Percentiles rank a stretch among this genome's conserved stretches.
Evolutionary conservation across 2,888 invertebrate species (phyloP).

Genomic region (Microplitis manilae): DNA sequence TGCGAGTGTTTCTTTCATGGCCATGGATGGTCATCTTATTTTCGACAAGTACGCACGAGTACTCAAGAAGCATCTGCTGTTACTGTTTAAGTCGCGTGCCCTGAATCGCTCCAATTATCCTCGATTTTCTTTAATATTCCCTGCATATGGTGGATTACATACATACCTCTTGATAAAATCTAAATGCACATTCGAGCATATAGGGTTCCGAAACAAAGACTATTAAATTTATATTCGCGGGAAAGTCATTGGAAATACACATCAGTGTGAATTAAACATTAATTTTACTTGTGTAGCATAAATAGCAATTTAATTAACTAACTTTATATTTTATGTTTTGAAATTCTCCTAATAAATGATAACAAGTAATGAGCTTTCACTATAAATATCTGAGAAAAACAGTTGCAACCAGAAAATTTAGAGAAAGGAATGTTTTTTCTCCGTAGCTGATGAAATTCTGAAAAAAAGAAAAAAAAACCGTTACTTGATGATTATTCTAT

Average conservation of each 20-base stretch:
- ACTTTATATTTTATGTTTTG: not conserved
- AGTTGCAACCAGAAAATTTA: not conserved
- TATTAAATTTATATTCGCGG: not conserved
- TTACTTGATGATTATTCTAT: not conserved
- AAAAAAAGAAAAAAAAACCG: not conserved
- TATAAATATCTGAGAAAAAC: not conserved
- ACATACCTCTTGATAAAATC: slow-evolving; percentile 37
- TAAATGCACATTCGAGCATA: slow-evolving; percentile 35
- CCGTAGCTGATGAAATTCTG: not conserved
- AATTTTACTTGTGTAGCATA: not conserved
- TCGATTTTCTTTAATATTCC: slow-evolving; percentile 40
- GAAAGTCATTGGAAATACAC: slow-evolving; percentile 6
- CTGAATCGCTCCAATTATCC: slow-evolving; percentile 36
- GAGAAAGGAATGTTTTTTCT: not conserved
- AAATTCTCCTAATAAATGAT: not conserved
- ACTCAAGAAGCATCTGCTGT: slow-evolving; percentile 32
- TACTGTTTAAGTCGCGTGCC: slow-evolving; percentile 30
- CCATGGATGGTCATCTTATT: slow-evolving; percentile 29
- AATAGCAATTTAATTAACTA: no score
- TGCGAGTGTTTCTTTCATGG: slow-evolving; percentile 16
- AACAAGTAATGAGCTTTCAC: not conserved
- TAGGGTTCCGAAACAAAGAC: slow-evolving; percentile 14
- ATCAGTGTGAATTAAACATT: not conserved
- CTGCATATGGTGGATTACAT: slow-evolving; percentile 23
- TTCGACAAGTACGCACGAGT: slow-evolving; percentile 18